These are phyloP conservation scores for Epirrhoe tristata DNA, from an alignment of 2,888 invertebrate species.

Conservation along the genomic window DNA sequence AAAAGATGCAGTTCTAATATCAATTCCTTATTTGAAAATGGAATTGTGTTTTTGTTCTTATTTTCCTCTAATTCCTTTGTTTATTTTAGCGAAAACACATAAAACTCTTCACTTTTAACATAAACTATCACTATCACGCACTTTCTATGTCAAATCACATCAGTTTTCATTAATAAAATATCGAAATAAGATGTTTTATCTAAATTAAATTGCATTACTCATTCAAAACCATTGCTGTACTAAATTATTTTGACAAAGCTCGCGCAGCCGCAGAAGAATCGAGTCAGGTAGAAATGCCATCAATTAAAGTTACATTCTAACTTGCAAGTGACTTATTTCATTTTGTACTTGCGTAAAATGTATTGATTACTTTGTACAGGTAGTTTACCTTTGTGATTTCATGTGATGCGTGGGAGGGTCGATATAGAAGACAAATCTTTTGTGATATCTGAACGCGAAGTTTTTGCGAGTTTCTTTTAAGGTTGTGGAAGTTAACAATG, in stretches of 20 bases:
- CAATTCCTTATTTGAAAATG: slow-evolving; percentile 22
- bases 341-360: slow-evolving; percentile 34
- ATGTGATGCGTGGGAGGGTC: slow-evolving; percentile 50
- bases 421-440: slow-evolving; percentile 25
- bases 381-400: slow-evolving; percentile 19
- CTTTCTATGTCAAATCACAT: neutral
- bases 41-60: slow-evolving; percentile 15
- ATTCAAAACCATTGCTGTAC: slow-evolving; percentile 53
- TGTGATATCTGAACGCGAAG: slow-evolving; percentile 16
- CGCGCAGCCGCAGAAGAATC: slow-evolving; percentile 72
- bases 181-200: slow-evolving; percentile 28
- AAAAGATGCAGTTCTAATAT: slow-evolving; percentile 20
- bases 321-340: slow-evolving; percentile 57
- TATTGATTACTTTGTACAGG: slow-evolving; percentile 34
- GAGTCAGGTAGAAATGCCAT: slow-evolving; percentile 56
- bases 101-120: neutral
- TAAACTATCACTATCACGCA: neutral
- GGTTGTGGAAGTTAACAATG: slow-evolving; percentile 5
- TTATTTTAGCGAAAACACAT: slow-evolving; percentile 27
- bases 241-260: slow-evolving; percentile 76
- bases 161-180: slow-evolving; percentile 23
- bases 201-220: slow-evolving; percentile 51
- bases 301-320: slow-evolving; percentile 46
- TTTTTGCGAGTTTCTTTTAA: slow-evolving; percentile 23
- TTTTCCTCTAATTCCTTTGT: slow-evolving; percentile 34